These are phyloP conservation scores for Perdita meconis DNA, from an alignment of 2,888 invertebrate species.

Conservation along the genomic window DNA sequence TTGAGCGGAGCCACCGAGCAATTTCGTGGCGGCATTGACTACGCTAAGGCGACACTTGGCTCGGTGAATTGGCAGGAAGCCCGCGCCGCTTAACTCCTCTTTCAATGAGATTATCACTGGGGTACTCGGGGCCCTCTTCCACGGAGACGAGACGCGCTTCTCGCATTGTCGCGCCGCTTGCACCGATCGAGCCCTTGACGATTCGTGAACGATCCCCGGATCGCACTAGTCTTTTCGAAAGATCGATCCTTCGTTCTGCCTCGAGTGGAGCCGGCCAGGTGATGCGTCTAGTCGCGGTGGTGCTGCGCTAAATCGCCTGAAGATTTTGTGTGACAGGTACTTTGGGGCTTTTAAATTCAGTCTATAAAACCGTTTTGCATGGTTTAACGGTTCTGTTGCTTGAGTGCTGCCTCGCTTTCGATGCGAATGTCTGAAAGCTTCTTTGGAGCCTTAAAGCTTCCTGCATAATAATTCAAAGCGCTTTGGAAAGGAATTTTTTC, in stretches of 20 bases:
- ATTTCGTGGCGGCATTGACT: slow-evolving; percentile 73
- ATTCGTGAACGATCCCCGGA: slow-evolving; percentile 41
- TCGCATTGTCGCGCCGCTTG: slow-evolving; percentile 57
- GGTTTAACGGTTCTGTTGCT: neutral
- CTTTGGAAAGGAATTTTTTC: neutral
- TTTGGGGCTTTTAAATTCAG: neutral
- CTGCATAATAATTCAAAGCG: neutral
- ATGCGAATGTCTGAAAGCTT: too few relatives aligned
- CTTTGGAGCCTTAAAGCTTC: too few relatives aligned
- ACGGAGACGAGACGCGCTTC: slow-evolving; percentile 46
- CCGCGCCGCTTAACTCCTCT: slow-evolving; percentile 78
- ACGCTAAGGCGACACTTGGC: slow-evolving; percentile 75
- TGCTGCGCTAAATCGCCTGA: neutral
- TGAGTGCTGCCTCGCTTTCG: too few relatives aligned
- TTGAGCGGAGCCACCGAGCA: slow-evolving; percentile 69
- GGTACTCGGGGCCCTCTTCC: slow-evolving; percentile 46
- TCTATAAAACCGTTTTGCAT: neutral
- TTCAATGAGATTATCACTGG: slow-evolving; percentile 80
- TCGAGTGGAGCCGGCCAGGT: slow-evolving; percentile 52
- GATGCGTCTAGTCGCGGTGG: slow-evolving; percentile 7
- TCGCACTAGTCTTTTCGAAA: slow-evolving; percentile 21
- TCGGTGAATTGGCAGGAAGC: slow-evolving; percentile 81
- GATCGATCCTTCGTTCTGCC: slow-evolving; percentile 41
- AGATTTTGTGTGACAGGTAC: neutral
- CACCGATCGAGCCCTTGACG: slow-evolving; percentile 42